phyloP scores from a whole-genome alignment of 2,888 invertebrate genomes.

The Rhamnusium bicolor region DNA sequence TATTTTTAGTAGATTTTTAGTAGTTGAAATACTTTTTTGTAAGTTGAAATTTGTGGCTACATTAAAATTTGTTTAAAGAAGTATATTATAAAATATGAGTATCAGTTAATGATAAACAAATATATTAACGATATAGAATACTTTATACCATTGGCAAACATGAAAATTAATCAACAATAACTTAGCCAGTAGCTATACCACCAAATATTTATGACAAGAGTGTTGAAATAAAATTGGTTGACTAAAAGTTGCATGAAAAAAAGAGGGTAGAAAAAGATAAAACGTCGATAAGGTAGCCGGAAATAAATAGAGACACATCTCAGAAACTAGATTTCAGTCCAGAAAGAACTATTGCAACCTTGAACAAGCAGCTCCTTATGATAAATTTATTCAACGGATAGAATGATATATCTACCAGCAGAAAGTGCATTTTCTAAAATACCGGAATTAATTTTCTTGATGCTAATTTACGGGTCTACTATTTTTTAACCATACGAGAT shows the following conservation, averaged over 20 bases:
- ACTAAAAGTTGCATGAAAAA: constrained; percentile 33
- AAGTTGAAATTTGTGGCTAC: too few species aligned
- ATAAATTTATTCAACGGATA: constrained; percentile 12
- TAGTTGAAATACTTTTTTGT: too few species aligned
- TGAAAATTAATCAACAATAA: not conserved
- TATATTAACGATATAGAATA: too few species aligned
- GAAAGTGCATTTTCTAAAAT: constrained; percentile 8
- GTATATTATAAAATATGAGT: too few species aligned
- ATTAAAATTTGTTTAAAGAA: too few species aligned
- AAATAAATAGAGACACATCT: constrained; percentile 65
- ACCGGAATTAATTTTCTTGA: not conserved
- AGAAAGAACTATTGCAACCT: constrained; percentile 57
- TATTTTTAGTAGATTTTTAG: too few species aligned
- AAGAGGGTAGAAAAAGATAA: constrained; percentile 43
- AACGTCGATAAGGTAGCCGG: constrained; percentile 57
- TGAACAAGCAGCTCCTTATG: constrained; percentile 27
- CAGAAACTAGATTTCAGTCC: constrained; percentile 61
- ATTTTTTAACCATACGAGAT: not conserved
- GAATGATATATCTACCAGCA: constrained; percentile 6
- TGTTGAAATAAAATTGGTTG: constrained; percentile 50
- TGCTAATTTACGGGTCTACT: not conserved
- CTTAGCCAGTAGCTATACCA: not conserved
- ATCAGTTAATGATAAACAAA: too few species aligned
- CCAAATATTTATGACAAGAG: constrained; percentile 11
- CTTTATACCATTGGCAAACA: not conserved